Evolutionary conservation across 2,113 vertebrate genomes (phyloP), one percentile per base, ranked within the genome.

Genomic region (Trogon surrucura): DNA sequence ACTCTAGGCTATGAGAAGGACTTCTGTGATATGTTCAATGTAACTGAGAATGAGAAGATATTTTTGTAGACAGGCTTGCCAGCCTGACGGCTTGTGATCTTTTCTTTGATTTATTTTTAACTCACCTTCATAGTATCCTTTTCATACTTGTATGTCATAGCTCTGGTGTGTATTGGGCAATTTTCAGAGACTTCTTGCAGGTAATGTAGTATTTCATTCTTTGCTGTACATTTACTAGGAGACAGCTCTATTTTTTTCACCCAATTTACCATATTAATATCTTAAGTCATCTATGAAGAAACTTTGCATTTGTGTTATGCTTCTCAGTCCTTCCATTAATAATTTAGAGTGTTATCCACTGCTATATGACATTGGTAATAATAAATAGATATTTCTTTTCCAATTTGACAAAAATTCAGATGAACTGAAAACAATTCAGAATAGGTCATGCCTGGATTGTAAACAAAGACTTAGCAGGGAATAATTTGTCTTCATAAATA

Each of bases 81-180:
- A 44, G 30, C 38, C 26, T 60, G 22, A 60, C 34, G 16, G 36
- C 34, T 90, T 84, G 22, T 69, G 38, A 60, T 62, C 36, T 91
- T 92, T 89, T 6, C 36, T 90, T 80, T 78, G 53, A 73, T 47
- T 84, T 93, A 41, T 69, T 92, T 95, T 64, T 70, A 19, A 50
- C 25, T 19, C 34, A 26, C 45, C 21, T 69, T 89, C 38, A 30
- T 41, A 32, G 30, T 57, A 38, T 45, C 34, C 44, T 91, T 91
- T 79, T 73, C 27, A 82, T 77, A 44, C 36, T n/a, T 26, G 1
- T 58, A 51, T 78, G 17, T 36, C 20, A 66, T 13, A 51, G 5
- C 29, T 5, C 27, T 67, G 25, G 7, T 62, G 7, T 7, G 0
- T 5, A 64, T 2, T 15, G 7, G 12, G 11, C 3, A 66, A 34